These are phyloP conservation scores for Tokudaia muenninki DNA, from an alignment of 2,797 vertebrate genomes.

Conservation along the genomic window DNA sequence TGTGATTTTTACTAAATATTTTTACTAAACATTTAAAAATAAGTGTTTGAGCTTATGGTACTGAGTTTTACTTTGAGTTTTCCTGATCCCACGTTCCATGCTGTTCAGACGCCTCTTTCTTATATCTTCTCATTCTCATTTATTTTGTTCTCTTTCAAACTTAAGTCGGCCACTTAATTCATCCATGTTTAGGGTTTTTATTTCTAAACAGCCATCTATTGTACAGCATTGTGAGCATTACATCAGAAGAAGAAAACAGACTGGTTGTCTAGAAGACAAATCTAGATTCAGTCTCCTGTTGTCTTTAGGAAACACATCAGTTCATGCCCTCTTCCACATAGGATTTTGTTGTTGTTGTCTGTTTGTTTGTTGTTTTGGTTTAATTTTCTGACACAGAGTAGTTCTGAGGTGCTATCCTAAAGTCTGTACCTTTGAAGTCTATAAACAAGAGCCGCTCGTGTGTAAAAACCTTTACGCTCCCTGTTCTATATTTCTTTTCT, in stretches of 20 bases:
- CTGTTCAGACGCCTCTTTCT: not conserved
- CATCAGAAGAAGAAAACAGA: not conserved
- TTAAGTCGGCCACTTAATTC: not conserved
- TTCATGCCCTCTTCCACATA: not conserved
- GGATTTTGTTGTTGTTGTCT: not conserved
- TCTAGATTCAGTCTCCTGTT: not conserved
- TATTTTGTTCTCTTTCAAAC: not conserved
- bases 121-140: not conserved
- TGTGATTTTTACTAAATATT: not conserved
- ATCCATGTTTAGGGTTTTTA: not conserved
- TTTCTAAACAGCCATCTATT: not conserved
- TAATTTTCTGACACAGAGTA: not conserved
- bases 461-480: conserved; percentile 1
- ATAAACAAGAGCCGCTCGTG: not conserved
- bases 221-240: not conserved
- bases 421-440: not conserved
- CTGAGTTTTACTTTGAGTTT: not conserved
- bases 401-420: not conserved
- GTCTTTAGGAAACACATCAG: not conserved
- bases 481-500: not conserved
- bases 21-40: not conserved
- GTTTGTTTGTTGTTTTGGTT: not conserved
- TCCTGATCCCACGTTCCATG: not conserved
- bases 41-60: not conserved
- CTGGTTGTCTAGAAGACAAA: not conserved